phyloP scores from a whole-genome alignment of 2,113 vertebrate species.

The Macquaria ambigua region DNA sequence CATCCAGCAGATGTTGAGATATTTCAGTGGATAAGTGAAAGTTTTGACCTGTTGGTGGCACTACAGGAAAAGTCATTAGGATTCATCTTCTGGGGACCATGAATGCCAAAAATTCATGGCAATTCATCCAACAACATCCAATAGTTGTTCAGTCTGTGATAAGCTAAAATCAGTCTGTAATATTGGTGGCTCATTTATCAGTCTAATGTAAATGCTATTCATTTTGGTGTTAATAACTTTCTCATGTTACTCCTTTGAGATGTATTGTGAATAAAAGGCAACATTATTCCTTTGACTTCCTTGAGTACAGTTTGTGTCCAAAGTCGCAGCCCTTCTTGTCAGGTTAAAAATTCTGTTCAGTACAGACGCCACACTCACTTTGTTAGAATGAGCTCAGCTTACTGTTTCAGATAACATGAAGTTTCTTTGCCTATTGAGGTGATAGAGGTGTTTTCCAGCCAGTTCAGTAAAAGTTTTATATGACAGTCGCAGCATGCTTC shows the following conservation, averaged over 20 bases:
- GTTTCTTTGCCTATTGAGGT: neutral
- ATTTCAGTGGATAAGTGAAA: no score
- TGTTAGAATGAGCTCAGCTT: neutral
- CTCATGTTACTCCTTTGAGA: no score
- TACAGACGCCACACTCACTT: neutral
- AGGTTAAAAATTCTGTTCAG: neutral
- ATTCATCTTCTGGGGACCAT: no score
- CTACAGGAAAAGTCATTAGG: neutral
- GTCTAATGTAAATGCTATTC: no score
- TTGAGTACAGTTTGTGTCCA: neutral
- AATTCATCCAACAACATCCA: no score
- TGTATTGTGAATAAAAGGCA: neutral
- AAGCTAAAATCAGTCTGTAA: no score
- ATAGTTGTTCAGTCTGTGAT: no score
- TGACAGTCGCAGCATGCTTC: neutral
- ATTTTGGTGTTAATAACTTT: no score
- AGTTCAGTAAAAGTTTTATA: conserved; percentile 13
- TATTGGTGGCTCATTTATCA: no score
- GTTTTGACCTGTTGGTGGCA: no score
- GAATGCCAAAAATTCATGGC: no score
- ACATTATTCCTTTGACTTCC: neutral
- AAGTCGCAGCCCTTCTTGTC: neutral
- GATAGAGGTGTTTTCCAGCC: neutral
- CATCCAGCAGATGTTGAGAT: no score
- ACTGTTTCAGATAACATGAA: neutral